Percentiles rank a stretch among this genome's conserved stretches.
Conservation (phyloP, 2,797 vertebrate genomes). For the Rhinella marina region DNA sequence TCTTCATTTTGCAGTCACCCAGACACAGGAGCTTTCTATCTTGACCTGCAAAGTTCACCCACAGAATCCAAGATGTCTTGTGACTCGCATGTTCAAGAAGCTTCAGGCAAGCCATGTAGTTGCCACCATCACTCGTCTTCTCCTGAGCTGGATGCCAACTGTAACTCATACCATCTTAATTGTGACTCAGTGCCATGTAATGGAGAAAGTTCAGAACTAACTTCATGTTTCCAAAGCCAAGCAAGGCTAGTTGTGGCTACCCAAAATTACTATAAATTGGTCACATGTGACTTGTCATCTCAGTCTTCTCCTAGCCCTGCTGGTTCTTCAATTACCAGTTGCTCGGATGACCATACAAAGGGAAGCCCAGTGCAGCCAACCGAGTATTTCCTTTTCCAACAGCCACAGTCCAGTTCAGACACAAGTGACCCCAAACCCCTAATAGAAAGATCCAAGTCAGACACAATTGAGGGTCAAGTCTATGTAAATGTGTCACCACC, state of each 20-base stretch:
- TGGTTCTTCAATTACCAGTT: slow-evolving; percentile 91
- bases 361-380: slow-evolving; percentile 88
- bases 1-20: slow-evolving; percentile 82
- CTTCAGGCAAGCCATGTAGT: slow-evolving; percentile 69
- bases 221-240: slow-evolving; percentile 91
- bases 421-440: slow-evolving; percentile 65
- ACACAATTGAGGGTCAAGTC: slow-evolving; percentile 87
- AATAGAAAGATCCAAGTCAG: slow-evolving; percentile 64
- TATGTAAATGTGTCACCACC: slow-evolving; percentile 90
- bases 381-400: slow-evolving; percentile 93
- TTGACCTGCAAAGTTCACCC: slow-evolving; percentile 92
- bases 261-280: slow-evolving; percentile 98
- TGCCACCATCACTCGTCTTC: slow-evolving; percentile 78
- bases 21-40: slow-evolving; percentile 88
- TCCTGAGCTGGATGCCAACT: slow-evolving; percentile 92
- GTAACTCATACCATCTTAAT: slow-evolving; percentile 88
- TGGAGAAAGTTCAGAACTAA: slow-evolving; percentile 79
- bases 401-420: slow-evolving; percentile 73
- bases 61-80: slow-evolving; percentile 81
- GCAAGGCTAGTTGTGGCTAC: slow-evolving; percentile 93
- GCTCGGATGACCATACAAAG: slow-evolving; percentile 90
- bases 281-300: slow-evolving; percentile 94
- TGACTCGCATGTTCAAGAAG: slow-evolving; percentile 74
- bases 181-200: slow-evolving; percentile 74
- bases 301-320: slow-evolving; percentile 93